Base-by-base conservation (phyloP, 2,888 invertebrate species). In the Itoplectis maculator region DNA sequence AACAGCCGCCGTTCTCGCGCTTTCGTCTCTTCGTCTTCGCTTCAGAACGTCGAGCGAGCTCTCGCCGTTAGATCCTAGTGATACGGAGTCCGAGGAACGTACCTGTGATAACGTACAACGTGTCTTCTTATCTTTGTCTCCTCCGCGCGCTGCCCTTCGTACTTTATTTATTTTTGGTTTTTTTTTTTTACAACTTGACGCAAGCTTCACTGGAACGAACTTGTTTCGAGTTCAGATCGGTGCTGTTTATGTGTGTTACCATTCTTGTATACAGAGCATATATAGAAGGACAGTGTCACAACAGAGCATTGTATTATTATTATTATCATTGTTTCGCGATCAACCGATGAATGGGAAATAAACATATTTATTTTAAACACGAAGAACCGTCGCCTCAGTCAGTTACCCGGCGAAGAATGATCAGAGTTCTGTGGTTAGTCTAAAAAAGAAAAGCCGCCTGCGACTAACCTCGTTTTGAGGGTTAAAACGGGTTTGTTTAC, bases 231-330 rank as follows among this genome's bases (percentile, higher is more conserved):
- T 79, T 81, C n/a, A 59, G 29, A 65, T 65, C 74, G 69, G 35
- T 49, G 49, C 29, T 35, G 40, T 61, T 2, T 40, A 54, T 20
- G 45, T 18, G 15, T 66, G 72, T 68, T 70, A 37, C 23, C 56
- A 56, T 81, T 74, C 29, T 61, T 68, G 42, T 56, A 45, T 15
- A 42, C 15, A 61, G 5, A 23, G 42, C 20, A 20, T 13, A 59
- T 69, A 54, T 23, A 18, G n/a, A 37, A 77, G 56, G 63, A 81
- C 77, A 81, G 77, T 78, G 69, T 81, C 73, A 68, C 18, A 75
- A 63, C 77, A 63, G 77, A 74, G 69, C 73, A 69, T 81, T 78
- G 81, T 81, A 78, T 74, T 45, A 81, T 81, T 45, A 81, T 81
- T 77, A 74, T 81, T 45, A 81, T 81, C 73, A 74, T 78, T 56